A percentile compares a stretch with the other conserved stretches of the same genome.
These are phyloP conservation scores for Galerucella pusilla DNA, from an alignment of 2,888 invertebrate genomes.

Conservation along the genomic window DNA sequence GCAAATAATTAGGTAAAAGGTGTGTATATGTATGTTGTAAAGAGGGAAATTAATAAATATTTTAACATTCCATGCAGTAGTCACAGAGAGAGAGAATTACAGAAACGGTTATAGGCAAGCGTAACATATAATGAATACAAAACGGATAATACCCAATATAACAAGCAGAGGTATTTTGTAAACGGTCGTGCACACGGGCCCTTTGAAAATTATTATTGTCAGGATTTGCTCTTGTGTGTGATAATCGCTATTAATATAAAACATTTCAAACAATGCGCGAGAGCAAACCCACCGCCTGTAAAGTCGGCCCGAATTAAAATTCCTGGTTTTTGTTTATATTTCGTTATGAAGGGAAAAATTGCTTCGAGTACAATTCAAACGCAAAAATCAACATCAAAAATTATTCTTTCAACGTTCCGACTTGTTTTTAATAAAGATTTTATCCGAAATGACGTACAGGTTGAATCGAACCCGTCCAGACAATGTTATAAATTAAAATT, in stretches of 20 bases:
- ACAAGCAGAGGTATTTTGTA: conserved; percentile 38
- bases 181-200: conserved; percentile 30
- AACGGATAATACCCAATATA: conserved; percentile 40
- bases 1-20: conserved; percentile 1
- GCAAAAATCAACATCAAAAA: too few relatives aligned
- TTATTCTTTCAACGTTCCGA: too few relatives aligned
- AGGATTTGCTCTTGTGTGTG: conserved; percentile 37
- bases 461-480: too few relatives aligned
- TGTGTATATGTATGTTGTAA: background rate
- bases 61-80: conserved; percentile 31
- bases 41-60: conserved; percentile 27
- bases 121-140: conserved; percentile 35
- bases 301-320: conserved; percentile 28
- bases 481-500: too few relatives aligned
- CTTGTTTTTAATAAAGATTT: too few relatives aligned
- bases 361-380: too few relatives aligned
- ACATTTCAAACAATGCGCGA: conserved; percentile 34
- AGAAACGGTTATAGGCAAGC: conserved; percentile 30
- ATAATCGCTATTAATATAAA: conserved; percentile 35
- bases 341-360: too few relatives aligned
- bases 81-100: conserved; percentile 7
- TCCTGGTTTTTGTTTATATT: conserved; percentile 8
- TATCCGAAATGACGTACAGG: too few relatives aligned
- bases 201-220: conserved; percentile 39
- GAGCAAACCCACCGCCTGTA: conserved; percentile 9